Base-by-base conservation (phyloP, 2,113 vertebrate species). In the Syngnathus floridae region DNA sequence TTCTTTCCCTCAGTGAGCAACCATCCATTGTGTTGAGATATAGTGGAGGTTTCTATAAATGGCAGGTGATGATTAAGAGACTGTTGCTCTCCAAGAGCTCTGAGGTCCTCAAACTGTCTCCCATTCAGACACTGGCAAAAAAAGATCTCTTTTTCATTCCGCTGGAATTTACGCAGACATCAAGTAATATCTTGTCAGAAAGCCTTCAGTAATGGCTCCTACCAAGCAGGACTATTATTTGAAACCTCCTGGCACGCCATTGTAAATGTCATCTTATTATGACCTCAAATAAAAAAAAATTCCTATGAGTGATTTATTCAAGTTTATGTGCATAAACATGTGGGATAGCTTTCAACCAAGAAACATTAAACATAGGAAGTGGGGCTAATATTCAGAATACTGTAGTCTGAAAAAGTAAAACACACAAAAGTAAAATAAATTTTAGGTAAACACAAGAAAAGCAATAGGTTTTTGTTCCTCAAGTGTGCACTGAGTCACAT, bases 121-220 rank as follows among this genome's bases (percentile, higher is more conserved):
- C 69, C 52, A 57, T 71, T 76, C 70, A 66, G 60, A 66, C 69
- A 68, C 67, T 69, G 40, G 64, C 71, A 83, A 74, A 75, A 71
- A 72, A 78, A 71, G 67, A 31, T 31, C 2, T 31, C 26, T 31
- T 31, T 31, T 31, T 31, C 26, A 31, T 31, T 31, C 26, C 68
- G 70, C 62, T 62, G 77, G 75, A 81, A 80, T 69, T 70, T 70
- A 62, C 67, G 69, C 60, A 72, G 26, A n/a, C 73, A 82, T 91
- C 85, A 89, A 85, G 88, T 89, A 88, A 80, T 75, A 74, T 90
- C 88, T 88, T 90, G 88, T 90, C 86, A 89, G 77, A 75, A 63
- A 78, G 80, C 76, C 81, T 76, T 88, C 79, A 82, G 82, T 86
- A 79, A 88, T 77, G 75, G 70, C 80, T 85, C 79, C 83, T 89